Conservation (phyloP, 2,797 vertebrate genomes). For the Lutjanus campechanus region DNA sequence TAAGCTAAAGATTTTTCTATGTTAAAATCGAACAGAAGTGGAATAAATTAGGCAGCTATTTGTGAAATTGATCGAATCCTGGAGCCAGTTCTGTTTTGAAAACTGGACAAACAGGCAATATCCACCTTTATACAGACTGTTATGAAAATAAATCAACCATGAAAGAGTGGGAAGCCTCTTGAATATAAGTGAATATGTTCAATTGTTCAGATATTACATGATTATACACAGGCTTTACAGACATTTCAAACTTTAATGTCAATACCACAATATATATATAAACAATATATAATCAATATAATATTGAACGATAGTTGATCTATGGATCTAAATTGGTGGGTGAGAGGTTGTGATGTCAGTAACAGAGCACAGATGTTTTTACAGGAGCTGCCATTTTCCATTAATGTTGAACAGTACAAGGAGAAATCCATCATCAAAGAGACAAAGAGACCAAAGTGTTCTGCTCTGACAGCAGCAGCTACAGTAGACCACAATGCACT, state of each 20-base stretch:
- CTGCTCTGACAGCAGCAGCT: neutral
- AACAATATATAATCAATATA: neutral
- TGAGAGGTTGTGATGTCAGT: neutral
- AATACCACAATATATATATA: neutral
- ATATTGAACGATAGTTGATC: neutral
- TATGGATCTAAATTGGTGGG: neutral
- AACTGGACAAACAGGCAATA: constrained; percentile 1
- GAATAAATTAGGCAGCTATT: neutral
- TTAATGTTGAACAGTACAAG: constrained; percentile 2
- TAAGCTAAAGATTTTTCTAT: neutral
- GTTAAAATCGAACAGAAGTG: neutral
- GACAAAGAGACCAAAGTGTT: neutral
- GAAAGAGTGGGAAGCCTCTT: neutral
- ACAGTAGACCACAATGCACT: constrained; percentile 7
- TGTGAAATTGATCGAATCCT: neutral
- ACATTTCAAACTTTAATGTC: too few species aligned
- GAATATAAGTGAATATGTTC: neutral
- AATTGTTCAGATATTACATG: neutral
- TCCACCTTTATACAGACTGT: neutral
- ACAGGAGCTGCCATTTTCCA: neutral
- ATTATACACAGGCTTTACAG: neutral
- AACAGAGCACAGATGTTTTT: neutral
- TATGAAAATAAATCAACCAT: neutral
- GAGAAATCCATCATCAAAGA: constrained; percentile 1
- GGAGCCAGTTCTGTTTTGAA: neutral